These are phyloP conservation scores for Orchesella flavescens DNA, from an alignment of 2,888 invertebrate species.

Conservation along the genomic window DNA sequence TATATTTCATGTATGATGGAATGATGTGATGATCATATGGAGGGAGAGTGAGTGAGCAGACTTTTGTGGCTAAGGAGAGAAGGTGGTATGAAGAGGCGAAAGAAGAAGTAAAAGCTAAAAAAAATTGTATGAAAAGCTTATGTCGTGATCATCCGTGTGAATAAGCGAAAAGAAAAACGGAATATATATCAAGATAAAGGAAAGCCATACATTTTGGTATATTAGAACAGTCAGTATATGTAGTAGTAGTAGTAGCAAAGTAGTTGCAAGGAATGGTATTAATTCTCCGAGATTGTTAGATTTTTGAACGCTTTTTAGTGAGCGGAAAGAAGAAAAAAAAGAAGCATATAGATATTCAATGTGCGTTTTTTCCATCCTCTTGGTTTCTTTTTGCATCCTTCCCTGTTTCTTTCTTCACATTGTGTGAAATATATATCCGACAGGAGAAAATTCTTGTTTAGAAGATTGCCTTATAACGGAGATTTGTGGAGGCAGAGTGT, in stretches of 20 bases:
- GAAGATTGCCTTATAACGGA: constrained; percentile 72
- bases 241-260: neutral
- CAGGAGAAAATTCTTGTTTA: constrained; percentile 68
- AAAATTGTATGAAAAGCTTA: constrained; percentile 31
- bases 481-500: constrained; percentile 72
- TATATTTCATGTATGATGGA: neutral
- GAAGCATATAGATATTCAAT: constrained; percentile 39
- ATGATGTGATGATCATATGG: constrained; percentile 3
- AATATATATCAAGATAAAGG: constrained; percentile 8
- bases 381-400: neutral
- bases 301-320: constrained; percentile 28
- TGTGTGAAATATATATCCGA: constrained; percentile 1
- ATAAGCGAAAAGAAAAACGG: constrained; percentile 39
- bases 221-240: no score
- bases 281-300: constrained; percentile 42
- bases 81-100: constrained; percentile 16
- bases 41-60: neutral
- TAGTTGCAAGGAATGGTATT: constrained; percentile 16
- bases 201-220: neutral
- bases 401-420: constrained; percentile 22
- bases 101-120: constrained; percentile 37
- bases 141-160: constrained; percentile 58
- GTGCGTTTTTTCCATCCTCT: constrained; percentile 45
- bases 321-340: neutral
- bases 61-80: constrained; percentile 10